phyloP scores from a whole-genome alignment of 2,113 vertebrate species.

The Haemorhous mexicanus region DNA sequence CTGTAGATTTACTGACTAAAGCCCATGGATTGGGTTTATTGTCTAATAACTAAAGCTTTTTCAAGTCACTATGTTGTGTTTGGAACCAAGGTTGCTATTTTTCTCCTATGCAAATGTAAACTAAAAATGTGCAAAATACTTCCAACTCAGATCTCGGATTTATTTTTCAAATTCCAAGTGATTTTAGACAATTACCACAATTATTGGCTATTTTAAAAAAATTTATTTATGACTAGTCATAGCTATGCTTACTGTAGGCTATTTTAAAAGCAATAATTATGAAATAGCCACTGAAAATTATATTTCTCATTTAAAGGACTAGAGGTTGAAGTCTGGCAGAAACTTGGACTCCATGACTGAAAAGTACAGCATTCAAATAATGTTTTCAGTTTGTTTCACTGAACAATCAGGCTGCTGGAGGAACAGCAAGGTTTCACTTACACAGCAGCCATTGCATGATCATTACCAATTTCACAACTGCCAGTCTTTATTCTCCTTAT shows the following conservation, averaged over 20 bases:
- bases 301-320: background rate
- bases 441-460: fast-evolving
- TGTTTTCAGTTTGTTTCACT: background rate
- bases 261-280: background rate
- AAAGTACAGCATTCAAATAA: background rate
- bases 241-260: background rate
- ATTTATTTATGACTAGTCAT: background rate
- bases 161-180: background rate
- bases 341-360: background rate
- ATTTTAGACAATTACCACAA: background rate
- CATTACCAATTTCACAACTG: background rate
- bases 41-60: background rate
- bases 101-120: background rate
- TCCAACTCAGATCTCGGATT: background rate
- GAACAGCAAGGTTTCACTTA: background rate
- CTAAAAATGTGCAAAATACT: background rate
- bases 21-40: background rate
- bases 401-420: background rate
- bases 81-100: background rate
- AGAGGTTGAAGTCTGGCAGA: background rate
- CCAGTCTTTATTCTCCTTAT: background rate
- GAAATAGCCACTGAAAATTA: background rate
- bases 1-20: background rate
- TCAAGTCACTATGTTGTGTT: background rate
- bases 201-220: background rate